Evolutionary conservation across 1,140 invertebrate genomes (phyloP).

Genomic region (Adoxophyes honmai): DNA sequence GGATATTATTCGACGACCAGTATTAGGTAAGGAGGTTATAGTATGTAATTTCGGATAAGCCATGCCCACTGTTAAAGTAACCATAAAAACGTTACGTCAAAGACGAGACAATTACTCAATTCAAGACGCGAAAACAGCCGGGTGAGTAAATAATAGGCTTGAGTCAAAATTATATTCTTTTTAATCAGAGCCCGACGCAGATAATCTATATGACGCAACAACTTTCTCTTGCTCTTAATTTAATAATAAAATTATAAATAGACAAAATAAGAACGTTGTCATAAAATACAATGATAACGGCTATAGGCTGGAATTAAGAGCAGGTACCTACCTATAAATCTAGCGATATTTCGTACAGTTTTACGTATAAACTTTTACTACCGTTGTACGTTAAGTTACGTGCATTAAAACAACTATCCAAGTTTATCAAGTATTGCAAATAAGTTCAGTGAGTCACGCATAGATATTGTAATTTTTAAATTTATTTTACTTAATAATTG

Average conservation of each 20-base stretch:
- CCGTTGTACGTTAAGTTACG: too few species aligned
- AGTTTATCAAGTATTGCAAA: too few species aligned
- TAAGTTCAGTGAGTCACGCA: too few species aligned
- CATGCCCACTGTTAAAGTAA: not conserved
- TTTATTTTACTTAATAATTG: too few species aligned
- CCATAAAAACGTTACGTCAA: slow-evolving; percentile 3
- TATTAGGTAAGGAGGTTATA: too few species aligned
- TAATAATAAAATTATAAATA: not conserved
- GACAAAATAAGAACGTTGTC: not conserved
- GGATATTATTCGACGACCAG: too few species aligned
- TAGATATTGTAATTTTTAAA: too few species aligned
- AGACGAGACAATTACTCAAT: not conserved
- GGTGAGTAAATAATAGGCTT: slow-evolving; percentile 9
- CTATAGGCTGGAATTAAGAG: not conserved
- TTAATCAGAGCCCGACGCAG: slow-evolving; percentile 1
- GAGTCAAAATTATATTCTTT: not conserved
- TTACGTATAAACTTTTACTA: too few species aligned
- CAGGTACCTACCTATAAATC: too few species aligned
- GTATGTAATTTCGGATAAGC: too few species aligned
- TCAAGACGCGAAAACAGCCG: not conserved
- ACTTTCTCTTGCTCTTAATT: slow-evolving; percentile 1
- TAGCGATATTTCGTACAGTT: too few species aligned
- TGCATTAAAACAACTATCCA: too few species aligned
- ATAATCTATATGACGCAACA: slow-evolving; percentile 10
- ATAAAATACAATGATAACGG: slow-evolving; percentile 1